A percentile compares a stretch with the other conserved stretches of the same genome.
These are phyloP conservation scores for Diaprepes abbreviatus DNA, from an alignment of 2,888 invertebrate genomes.

Conservation along the genomic window DNA sequence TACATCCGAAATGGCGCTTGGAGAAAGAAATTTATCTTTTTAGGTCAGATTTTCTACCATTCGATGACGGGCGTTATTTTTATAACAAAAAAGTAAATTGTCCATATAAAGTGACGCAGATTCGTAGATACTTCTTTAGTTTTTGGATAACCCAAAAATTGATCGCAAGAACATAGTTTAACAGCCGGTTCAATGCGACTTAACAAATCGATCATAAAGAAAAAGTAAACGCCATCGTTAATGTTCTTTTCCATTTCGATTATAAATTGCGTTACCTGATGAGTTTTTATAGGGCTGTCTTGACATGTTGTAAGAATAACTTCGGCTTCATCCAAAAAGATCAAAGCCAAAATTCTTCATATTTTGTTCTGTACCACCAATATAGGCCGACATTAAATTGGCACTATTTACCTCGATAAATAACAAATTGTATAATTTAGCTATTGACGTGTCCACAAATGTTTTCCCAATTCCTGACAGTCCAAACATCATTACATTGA, in stretches of 20 bases:
- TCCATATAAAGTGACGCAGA: background rate
- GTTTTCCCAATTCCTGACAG: slow-evolving; percentile 6
- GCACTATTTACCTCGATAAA: slow-evolving; percentile 18
- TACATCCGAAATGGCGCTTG: slow-evolving; percentile 13
- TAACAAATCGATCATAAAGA: slow-evolving; percentile 12
- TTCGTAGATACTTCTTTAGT: background rate
- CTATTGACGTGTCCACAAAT: background rate
- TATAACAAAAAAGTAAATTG: slow-evolving; percentile 3
- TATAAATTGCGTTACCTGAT: slow-evolving; percentile 9
- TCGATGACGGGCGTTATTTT: slow-evolving; percentile 13
- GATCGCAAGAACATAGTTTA: slow-evolving; percentile 1
- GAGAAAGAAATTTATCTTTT: background rate
- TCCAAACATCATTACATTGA: slow-evolving; percentile 3
- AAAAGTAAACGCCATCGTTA: background rate
- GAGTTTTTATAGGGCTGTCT: background rate
- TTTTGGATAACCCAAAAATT: slow-evolving; percentile 17
- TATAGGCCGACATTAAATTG: slow-evolving; percentile 2
- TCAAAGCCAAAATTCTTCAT: background rate
- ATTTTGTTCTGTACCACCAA: slow-evolving; percentile 15
- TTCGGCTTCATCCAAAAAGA: slow-evolving; percentile 19
- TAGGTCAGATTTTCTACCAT: background rate
- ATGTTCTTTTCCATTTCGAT: slow-evolving; percentile 18
- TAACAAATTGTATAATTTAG: slow-evolving; percentile 6
- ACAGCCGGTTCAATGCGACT: background rate
- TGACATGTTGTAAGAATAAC: background rate